Percentiles rank a stretch among this genome's conserved stretches.
These are phyloP conservation scores for Pararge aegeria DNA, from an alignment of 1,140 invertebrate genomes.

Conservation along the genomic window DNA sequence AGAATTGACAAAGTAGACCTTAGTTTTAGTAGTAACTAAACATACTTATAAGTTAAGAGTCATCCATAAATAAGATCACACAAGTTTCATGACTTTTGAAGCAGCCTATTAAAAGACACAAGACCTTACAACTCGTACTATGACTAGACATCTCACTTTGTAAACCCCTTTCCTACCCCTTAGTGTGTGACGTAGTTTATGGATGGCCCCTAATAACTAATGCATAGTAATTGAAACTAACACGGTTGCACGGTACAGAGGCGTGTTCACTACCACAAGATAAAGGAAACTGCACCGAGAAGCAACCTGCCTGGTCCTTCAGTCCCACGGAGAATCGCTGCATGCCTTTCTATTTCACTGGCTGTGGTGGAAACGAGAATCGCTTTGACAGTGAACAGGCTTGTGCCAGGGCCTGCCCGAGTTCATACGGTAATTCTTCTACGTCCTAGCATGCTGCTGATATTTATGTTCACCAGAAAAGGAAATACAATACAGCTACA, in stretches of 20 bases:
- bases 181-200: too few species aligned
- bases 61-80: too few species aligned
- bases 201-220: not conserved
- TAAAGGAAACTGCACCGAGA: conserved; percentile 90
- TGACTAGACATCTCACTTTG: too few species aligned
- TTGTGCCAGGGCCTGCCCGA: conserved; percentile 91
- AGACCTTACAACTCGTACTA: too few species aligned
- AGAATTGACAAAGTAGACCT: too few species aligned
- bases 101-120: too few species aligned
- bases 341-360: conserved; percentile 96
- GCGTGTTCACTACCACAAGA: conserved; percentile 89
- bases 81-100: too few species aligned
- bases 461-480: too few species aligned
- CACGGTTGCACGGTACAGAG: conserved; percentile 77
- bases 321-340: conserved; percentile 92
- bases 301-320: conserved; percentile 91
- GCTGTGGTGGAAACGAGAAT: conserved; percentile 95
- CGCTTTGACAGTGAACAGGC: conserved; percentile 88
- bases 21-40: too few species aligned
- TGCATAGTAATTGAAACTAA: conserved; percentile 20
- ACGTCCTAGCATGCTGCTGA: not conserved
- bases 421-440: conserved; percentile 84
- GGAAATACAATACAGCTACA: too few species aligned
- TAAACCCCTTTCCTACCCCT: too few species aligned
- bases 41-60: too few species aligned